Conservation (phyloP, 2,888 invertebrate species). For the Leucophora obtusa region DNA sequence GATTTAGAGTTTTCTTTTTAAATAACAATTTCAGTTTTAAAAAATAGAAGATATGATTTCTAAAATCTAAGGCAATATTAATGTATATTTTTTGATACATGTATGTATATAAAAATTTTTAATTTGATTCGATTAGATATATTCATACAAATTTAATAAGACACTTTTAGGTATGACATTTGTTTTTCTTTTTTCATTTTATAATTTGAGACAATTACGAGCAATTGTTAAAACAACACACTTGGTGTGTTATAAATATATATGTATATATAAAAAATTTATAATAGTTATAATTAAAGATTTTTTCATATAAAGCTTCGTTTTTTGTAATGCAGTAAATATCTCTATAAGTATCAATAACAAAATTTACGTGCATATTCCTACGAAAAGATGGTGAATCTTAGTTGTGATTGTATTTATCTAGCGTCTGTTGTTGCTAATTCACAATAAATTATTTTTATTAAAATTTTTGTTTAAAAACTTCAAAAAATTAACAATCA, state of each 20-base stretch:
- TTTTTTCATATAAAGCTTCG: conserved; percentile 31
- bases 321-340: conserved; percentile 8
- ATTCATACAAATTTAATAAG: conserved; percentile 49
- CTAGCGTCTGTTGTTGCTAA: too few species aligned
- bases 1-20: conserved; percentile 1
- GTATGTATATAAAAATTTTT: conserved; percentile 65
- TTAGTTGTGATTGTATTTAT: too few species aligned
- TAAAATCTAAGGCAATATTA: conserved; percentile 76
- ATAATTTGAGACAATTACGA: conserved; percentile 39
- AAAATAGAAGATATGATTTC: conserved; percentile 67
- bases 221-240: conserved; percentile 43
- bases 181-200: conserved; percentile 1
- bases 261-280: conserved; percentile 3
- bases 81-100: conserved; percentile 26
- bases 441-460: too few species aligned
- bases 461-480: too few species aligned
- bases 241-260: conserved; percentile 42
- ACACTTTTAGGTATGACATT: conserved; percentile 47
- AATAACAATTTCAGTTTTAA: conserved; percentile 36
- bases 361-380: too few species aligned
- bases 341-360: not conserved
- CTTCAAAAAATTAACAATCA: too few species aligned
- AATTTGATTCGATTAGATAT: conserved; percentile 19
- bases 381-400: too few species aligned
- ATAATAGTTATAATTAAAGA: not conserved